Base-by-base conservation (phyloP, 1,140 invertebrate species). In the Zelostemma sp. region DNA sequence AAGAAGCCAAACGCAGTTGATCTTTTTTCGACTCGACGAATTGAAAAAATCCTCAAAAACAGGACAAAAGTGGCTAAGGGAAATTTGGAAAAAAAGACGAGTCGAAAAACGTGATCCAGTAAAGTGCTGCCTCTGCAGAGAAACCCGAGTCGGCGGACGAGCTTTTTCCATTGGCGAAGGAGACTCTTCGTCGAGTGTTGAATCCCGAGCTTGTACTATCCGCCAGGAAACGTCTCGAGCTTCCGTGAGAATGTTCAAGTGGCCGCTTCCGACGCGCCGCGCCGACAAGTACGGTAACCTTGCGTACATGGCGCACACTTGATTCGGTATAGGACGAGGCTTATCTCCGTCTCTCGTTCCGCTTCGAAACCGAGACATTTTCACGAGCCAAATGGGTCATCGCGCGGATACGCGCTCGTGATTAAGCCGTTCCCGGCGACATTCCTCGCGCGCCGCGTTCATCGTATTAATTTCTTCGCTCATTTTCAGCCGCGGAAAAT, bases 231-330 rank as follows among this genome's bases (percentile, higher is more conserved):
- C 63, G 68, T 66, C 68, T 54, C 54, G 63, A 63, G 62, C 68
- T 71, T 71, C 68, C 68, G 68, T 72, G 63, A 72, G 68, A 72
- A 67, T 63, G 63, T 66, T 63, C 66, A 67, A 72, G 68, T 72
- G 59, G 68, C 63, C 49, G 63, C 64, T 72, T 72, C 69, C 64
- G 25, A n/a, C 25, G 69, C 66, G 56, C 38, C 59, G 60, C 60
- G 60, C 63, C 59, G 58, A 67, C 68, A 51, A 67, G 62, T 61
- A 47, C 15, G 62, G 45, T 46, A 59, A 66, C 68, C 58, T 71
- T 66, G 59, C 47, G 62, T 66, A 67, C 59, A 60, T 62, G 58
- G 58, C 62, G 38, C 47, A 56, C 55, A 55, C 68, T 71, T 59
- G 59, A 71, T 63, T 66, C 40, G n/a, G n/a, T 55, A 45, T 47